These are phyloP conservation scores for Stenodera caucasica DNA, from an alignment of 2,888 invertebrate species.

Conservation along the genomic window DNA sequence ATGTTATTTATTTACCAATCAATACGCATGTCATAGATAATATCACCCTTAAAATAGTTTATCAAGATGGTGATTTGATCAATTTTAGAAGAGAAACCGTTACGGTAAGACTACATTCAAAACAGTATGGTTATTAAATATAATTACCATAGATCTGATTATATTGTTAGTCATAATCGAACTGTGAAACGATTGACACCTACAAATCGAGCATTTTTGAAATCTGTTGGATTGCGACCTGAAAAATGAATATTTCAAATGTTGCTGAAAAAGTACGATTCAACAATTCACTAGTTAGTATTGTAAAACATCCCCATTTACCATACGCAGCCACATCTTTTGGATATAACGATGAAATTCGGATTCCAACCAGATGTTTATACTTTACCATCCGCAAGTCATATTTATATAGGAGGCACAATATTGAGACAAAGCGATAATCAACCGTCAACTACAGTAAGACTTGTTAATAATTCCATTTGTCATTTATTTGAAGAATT, in stretches of 20 bases:
- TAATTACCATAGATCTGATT: conserved; percentile 3
- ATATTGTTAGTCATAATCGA: neutral
- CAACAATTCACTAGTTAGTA: conserved; percentile 35
- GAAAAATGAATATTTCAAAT: conserved; percentile 29
- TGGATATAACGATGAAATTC: conserved; percentile 44
- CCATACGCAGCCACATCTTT: conserved; percentile 35
- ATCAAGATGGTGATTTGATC: conserved; percentile 18
- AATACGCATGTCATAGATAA: conserved; percentile 13
- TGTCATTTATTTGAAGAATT: conserved; percentile 14
- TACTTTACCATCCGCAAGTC: conserved; percentile 40
- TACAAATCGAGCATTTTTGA: conserved; percentile 19
- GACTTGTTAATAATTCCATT: conserved; percentile 24
- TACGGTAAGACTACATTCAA: conserved; percentile 15
- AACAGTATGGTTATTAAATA: conserved; percentile 8
- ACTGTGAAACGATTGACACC: neutral
- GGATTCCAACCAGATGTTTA: conserved; percentile 42
- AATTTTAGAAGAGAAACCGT: conserved; percentile 14
- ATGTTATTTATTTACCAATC: conserved; percentile 18
- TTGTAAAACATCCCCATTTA: conserved; percentile 38
- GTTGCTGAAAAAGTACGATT: conserved; percentile 18
- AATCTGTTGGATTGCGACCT: conserved; percentile 16
- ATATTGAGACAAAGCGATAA: conserved; percentile 6
- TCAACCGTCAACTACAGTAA: conserved; percentile 7
- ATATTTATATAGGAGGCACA: conserved; percentile 27
- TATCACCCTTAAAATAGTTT: conserved; percentile 21